phyloP scores from a whole-genome alignment of 2,113 vertebrate species.

The Albula goreensis region DNA sequence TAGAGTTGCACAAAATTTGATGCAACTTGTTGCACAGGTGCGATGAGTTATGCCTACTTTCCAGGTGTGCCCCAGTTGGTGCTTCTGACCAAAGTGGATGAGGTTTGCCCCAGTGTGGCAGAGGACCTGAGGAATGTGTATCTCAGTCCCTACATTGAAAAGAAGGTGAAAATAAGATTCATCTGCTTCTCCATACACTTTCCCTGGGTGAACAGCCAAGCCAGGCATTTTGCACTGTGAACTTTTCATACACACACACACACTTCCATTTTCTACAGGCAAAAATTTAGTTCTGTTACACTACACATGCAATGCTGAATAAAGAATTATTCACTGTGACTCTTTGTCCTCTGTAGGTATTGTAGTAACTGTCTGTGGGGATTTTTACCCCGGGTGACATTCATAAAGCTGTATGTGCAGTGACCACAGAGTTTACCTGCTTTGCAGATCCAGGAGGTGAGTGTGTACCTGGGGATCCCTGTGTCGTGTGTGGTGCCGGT shows the following conservation, averaged over 20 bases:
- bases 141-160: conserved; percentile 54
- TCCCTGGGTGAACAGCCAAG: too few species aligned
- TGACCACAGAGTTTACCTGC: neutral
- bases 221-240: too few species aligned
- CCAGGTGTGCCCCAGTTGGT: conserved; percentile 65
- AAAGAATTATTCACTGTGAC: too few species aligned
- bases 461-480: conserved; percentile 56
- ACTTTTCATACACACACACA: too few species aligned
- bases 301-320: too few species aligned
- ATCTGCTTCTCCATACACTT: too few species aligned
- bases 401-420: too few species aligned
- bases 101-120: conserved; percentile 58
- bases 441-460: conserved; percentile 55
- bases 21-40: neutral
- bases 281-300: too few species aligned
- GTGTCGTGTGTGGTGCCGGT: conserved; percentile 57
- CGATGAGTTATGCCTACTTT: neutral
- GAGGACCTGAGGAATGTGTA: conserved; percentile 59
- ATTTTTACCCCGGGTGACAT: too few species aligned
- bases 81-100: conserved; percentile 67
- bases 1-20: neutral
- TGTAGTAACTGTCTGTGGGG: too few species aligned
- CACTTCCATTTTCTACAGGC: too few species aligned
- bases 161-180: conserved; percentile 44
- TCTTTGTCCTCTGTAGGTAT: too few species aligned